These are phyloP conservation scores for Thunnus thynnus DNA, from an alignment of 2,113 vertebrate species.

Conservation along the genomic window DNA sequence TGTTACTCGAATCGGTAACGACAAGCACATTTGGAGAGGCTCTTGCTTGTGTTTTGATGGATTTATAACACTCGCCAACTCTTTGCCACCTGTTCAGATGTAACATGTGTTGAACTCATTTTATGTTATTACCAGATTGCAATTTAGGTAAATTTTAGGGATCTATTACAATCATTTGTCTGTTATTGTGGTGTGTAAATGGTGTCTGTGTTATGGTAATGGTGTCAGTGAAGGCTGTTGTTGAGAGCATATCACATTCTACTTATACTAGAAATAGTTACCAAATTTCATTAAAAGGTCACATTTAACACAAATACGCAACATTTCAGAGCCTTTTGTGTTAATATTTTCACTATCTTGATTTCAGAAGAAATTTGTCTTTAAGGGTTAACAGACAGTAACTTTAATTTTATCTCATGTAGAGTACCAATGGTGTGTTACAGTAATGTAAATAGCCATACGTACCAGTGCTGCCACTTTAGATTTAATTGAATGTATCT, in stretches of 20 bases:
- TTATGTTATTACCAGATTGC: constrained; percentile 41
- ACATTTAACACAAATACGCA: background rate
- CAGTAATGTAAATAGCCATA: background rate
- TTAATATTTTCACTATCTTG: background rate
- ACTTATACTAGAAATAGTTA: constrained; percentile 12
- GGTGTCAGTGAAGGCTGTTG: constrained; percentile 8
- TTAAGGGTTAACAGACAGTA: background rate
- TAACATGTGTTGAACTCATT: constrained; percentile 54
- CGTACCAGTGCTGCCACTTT: constrained; percentile 9
- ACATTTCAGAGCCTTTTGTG: background rate
- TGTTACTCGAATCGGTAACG: constrained; percentile 39
- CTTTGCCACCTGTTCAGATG: constrained; percentile 53
- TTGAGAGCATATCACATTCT: constrained; percentile 12
- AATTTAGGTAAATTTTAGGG: constrained; percentile 37
- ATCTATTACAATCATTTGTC: constrained; percentile 26
- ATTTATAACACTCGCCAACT: constrained; percentile 52
- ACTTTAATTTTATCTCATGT: background rate
- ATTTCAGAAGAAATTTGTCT: background rate
- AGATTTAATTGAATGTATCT: constrained; percentile 24
- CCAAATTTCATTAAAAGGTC: background rate
- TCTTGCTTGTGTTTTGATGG: constrained; percentile 55
- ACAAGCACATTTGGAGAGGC: constrained; percentile 49
- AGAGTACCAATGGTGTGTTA: background rate
- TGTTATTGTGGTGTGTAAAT: constrained; percentile 17
- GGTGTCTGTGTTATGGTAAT: constrained; percentile 9